phyloP scores from a whole-genome alignment of 2,888 invertebrate genomes.

The Ophioninae sp. region DNA sequence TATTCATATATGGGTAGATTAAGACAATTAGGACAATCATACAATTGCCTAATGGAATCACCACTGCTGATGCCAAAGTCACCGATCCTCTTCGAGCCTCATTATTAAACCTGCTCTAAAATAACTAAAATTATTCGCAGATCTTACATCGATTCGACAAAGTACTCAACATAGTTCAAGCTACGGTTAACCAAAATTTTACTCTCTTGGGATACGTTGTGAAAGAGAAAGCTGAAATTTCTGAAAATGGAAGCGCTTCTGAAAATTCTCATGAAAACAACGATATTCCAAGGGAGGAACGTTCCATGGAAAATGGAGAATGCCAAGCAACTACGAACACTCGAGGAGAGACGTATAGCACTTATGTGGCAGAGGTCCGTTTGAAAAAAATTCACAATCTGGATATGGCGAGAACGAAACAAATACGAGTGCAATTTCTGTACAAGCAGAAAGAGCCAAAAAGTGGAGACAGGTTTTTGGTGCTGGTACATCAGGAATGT shows the following conservation, averaged over 20 bases:
- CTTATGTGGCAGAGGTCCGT: slow-evolving; percentile 85
- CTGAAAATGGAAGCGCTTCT: slow-evolving; percentile 4
- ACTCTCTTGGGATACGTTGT: slow-evolving; percentile 87
- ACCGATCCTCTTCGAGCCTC: not conserved
- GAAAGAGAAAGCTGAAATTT: slow-evolving; percentile 81
- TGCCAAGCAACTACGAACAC: not conserved
- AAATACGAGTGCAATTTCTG: slow-evolving; percentile 91
- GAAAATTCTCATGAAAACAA: slow-evolving; percentile 46
- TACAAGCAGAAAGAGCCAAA: slow-evolving; percentile 83
- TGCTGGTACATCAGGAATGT: slow-evolving; percentile 91
- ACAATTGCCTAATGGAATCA: not conserved
- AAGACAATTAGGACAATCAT: not conserved
- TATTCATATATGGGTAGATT: not conserved
- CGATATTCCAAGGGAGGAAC: slow-evolving; percentile 70
- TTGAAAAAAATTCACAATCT: slow-evolving; percentile 79
- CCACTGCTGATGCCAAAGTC: not conserved
- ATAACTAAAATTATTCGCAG: slow-evolving; percentile 65
- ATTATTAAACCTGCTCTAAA: slow-evolving; percentile 9
- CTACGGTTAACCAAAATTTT: slow-evolving; percentile 87
- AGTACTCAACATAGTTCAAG: slow-evolving; percentile 88
- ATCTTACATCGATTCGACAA: slow-evolving; percentile 85
- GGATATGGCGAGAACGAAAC: slow-evolving; percentile 85
- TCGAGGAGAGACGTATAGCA: slow-evolving; percentile 83
- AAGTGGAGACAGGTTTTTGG: slow-evolving; percentile 85
- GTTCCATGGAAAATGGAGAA: slow-evolving; percentile 8